These are phyloP conservation scores for Trachelus tabidus DNA, from an alignment of 2,888 invertebrate species.

Conservation along the genomic window DNA sequence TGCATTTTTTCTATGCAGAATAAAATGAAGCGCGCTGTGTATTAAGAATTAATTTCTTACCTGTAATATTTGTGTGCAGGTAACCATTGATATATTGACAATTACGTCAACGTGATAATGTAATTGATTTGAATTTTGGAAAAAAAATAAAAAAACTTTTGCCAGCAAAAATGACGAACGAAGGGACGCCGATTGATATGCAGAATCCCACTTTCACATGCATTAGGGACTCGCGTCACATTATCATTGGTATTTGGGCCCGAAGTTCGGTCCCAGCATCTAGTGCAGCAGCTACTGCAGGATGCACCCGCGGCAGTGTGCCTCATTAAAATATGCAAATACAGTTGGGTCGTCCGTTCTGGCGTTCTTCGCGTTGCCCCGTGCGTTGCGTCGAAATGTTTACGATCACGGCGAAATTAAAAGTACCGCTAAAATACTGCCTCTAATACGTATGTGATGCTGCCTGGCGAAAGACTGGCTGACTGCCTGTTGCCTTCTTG, in stretches of 20 bases:
- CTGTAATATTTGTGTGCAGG: not conserved
- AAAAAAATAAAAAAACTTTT: too few species aligned
- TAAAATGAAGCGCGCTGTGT: not conserved
- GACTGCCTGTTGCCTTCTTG: not conserved
- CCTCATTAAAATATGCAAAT: constrained; percentile 67
- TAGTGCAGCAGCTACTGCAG: constrained; percentile 10
- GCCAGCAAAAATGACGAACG: not conserved
- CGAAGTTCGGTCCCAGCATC: constrained; percentile 4
- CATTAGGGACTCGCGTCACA: constrained; percentile 44
- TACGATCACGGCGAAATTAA: constrained; percentile 64
- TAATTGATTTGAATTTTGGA: not conserved
- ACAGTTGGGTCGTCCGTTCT: constrained; percentile 53
- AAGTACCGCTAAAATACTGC: constrained; percentile 62
- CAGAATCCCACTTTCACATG: constrained; percentile 28
- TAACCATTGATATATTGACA: not conserved
- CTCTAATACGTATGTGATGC: constrained; percentile 49
- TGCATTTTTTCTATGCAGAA: not conserved
- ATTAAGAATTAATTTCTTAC: constrained; percentile 10
- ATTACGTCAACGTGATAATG: not conserved
- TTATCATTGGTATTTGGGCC: constrained; percentile 54
- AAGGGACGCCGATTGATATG: constrained; percentile 20
- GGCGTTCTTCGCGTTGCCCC: constrained; percentile 34
- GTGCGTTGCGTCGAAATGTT: constrained; percentile 62
- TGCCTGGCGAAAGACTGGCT: not conserved
- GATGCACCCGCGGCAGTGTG: constrained; percentile 41